Conservation (phyloP, 2,797 vertebrate species). For the Balearica regulorum region DNA sequence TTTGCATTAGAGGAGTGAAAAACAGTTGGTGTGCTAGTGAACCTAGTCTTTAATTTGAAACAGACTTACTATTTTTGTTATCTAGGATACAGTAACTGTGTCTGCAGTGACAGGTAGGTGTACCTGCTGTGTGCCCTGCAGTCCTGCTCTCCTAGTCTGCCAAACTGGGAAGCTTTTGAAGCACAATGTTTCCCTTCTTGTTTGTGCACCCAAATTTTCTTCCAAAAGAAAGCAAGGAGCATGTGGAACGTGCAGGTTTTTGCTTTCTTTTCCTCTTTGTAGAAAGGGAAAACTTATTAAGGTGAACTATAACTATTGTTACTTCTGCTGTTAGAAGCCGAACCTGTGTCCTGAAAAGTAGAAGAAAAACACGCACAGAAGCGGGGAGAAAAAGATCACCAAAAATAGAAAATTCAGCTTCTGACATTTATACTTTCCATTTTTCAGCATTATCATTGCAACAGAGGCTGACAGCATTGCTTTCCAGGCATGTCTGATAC, state of each 20-base stretch:
- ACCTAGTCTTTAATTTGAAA: neutral
- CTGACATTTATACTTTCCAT: neutral
- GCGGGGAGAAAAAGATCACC: neutral
- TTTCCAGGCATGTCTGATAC: neutral
- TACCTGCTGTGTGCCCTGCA: neutral
- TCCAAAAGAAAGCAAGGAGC: neutral
- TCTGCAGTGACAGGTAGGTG: neutral
- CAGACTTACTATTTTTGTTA: neutral
- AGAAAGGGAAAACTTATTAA: neutral
- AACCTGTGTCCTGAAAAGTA: neutral
- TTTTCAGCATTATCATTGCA: neutral
- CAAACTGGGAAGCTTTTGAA: neutral
- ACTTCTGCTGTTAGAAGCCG: neutral
- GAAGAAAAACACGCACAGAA: neutral
- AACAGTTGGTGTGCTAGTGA: neutral
- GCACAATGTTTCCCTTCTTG: accelerated
- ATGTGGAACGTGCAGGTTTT: neutral
- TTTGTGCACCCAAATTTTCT: neutral
- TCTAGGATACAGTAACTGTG: neutral
- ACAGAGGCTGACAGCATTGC: neutral
- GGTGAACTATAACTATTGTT: neutral
- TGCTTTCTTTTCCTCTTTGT: neutral
- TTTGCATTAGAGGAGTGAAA: neutral
- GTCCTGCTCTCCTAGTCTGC: neutral
- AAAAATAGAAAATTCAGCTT: neutral